A percentile compares a stretch with the other conserved stretches of the same genome.
Evolutionary conservation across 2,888 invertebrate genomes (phyloP).

Genomic region (Synanthedon myopaeformis): DNA sequence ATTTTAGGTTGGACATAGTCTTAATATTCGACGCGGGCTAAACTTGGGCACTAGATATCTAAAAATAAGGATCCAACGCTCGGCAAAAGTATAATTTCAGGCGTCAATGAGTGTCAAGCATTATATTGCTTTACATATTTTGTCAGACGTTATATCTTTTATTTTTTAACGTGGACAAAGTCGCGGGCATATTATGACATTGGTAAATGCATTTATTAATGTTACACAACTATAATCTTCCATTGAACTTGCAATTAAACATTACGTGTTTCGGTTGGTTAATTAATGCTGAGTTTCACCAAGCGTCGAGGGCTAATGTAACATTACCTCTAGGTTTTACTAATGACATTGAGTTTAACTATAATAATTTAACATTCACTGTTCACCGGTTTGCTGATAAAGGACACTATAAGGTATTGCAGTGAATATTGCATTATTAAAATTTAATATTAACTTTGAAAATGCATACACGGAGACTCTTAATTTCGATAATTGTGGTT

Average conservation of each 20-base stretch:
- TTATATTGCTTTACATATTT: too few species aligned
- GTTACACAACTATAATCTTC: neutral
- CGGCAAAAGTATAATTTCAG: too few species aligned
- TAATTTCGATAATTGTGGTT: constrained; percentile 2
- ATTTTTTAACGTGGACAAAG: too few species aligned
- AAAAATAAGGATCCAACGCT: too few species aligned
- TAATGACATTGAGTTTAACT: constrained; percentile 4
- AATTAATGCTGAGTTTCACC: neutral
- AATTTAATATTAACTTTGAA: neutral
- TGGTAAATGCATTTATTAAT: neutral
- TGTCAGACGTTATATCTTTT: too few species aligned
- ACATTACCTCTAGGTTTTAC: neutral
- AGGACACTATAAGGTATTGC: neutral
- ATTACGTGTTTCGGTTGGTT: neutral
- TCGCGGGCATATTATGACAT: too few species aligned
- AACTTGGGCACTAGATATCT: too few species aligned
- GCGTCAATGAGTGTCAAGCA: too few species aligned
- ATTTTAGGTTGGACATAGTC: too few species aligned
- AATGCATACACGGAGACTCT: neutral
- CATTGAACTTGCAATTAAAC: neutral
- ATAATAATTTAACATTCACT: constrained; percentile 1
- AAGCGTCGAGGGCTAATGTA: neutral
- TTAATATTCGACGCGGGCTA: too few species aligned
- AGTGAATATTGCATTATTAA: neutral
- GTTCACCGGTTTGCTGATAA: neutral